Percentiles rank a stretch among this genome's conserved stretches.
phyloP scores from a whole-genome alignment of 2,113 vertebrate species.

The Aegithalos caudatus region DNA sequence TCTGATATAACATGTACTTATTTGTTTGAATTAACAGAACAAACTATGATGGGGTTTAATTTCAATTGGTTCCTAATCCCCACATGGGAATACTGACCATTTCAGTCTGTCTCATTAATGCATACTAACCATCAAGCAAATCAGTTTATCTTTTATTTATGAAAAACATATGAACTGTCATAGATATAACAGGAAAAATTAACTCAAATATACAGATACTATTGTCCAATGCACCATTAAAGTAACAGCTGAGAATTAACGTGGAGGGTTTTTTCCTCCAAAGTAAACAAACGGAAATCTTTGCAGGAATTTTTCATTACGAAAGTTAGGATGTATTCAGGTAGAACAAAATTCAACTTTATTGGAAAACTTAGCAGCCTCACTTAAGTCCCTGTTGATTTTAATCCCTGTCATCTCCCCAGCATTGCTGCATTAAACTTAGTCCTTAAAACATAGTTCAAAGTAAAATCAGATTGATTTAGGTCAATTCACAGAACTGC shows the following conservation, averaged over 20 bases:
- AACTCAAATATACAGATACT: conserved; percentile 73
- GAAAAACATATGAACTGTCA: conserved; percentile 54
- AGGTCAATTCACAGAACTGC: conserved; percentile 75
- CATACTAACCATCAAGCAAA: background rate
- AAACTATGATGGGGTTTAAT: background rate
- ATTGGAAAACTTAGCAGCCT: background rate
- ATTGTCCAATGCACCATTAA: conserved; percentile 35
- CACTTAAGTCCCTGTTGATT: background rate
- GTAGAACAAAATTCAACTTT: background rate
- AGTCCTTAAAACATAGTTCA: conserved; percentile 41
- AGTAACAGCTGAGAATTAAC: conserved; percentile 7
- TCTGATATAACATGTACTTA: background rate
- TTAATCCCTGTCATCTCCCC: conserved; percentile 18
- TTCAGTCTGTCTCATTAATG: background rate
- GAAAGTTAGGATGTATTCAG: conserved; percentile 28
- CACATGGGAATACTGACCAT: background rate
- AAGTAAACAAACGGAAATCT: conserved; percentile 53
- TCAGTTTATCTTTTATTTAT: conserved; percentile 50
- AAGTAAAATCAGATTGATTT: conserved; percentile 49
- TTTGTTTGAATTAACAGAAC: background rate
- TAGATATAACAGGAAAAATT: conserved; percentile 57
- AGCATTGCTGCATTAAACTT: conserved; percentile 5
- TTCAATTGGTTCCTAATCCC: background rate
- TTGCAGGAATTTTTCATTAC: background rate
- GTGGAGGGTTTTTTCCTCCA: background rate